Base-by-base conservation (phyloP, 2,888 invertebrate species). In the Hydrotaea cyrtoneurina region DNA sequence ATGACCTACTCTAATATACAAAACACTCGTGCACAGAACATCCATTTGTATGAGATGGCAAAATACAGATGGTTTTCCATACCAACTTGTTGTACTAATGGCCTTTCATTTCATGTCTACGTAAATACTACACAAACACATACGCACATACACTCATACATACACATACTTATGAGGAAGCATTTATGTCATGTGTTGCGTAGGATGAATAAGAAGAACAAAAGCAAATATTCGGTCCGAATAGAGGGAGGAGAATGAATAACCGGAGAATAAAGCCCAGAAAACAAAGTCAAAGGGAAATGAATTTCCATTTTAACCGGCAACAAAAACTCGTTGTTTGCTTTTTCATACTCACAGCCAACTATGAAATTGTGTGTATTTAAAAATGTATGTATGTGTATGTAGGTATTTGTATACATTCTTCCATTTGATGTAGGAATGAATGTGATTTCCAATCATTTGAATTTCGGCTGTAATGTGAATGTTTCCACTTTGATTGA, bases 21-120 rank as follows among this genome's bases (percentile, higher is more conserved):
- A n/a, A 23, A 46, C 39, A 26, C 31, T 50, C 76, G 31, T 8
- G 15, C 31, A 10, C 0, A 31, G 17, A 62, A 31, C 62, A 62
- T 62, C n/a, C 62, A 62, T 62, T 62, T 31, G n/a, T 15, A 62
- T 31, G 62, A 21, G 31, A 23, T 62, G 31, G 89, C 90, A 89
- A 89, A 90, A 89, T 90, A 89, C 87, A 87, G 88, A 89, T 89
- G 89, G 88, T 87, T 88, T 88, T 83, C 81, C 86, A 83, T 77
- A 85, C 86, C 50, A 50, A 50, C 50, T 69, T 69, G 43, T 66
- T 43, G 69, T 50, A 50, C 69, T 69, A 69, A 69, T 69, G 46
- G 23, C 69, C 69, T 46, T 69, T 69, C 66, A 66, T 66, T n/a
- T 59, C 62, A 62, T 62, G 62, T 31, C 62, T 62, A 31, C 13